These are phyloP conservation scores for Chinchilla lanigera DNA, from an alignment of 2,113 vertebrate species.

Conservation along the genomic window DNA sequence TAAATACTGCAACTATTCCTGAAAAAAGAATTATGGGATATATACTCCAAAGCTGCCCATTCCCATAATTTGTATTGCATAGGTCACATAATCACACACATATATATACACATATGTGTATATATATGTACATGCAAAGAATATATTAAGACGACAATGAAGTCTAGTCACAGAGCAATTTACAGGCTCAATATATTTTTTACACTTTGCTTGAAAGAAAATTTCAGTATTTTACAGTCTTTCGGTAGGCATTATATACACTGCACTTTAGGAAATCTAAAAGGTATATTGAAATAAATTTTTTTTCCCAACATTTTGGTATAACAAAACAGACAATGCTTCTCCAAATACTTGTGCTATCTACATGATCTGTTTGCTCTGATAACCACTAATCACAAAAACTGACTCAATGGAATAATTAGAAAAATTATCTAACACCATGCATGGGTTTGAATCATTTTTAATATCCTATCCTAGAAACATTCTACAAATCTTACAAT, in stretches of 20 bases:
- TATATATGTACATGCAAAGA: slow-evolving; percentile 86
- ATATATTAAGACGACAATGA: slow-evolving; percentile 91
- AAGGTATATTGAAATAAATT: slow-evolving; percentile 89
- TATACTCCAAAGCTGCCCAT: slow-evolving; percentile 86
- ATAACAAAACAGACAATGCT: slow-evolving; percentile 88
- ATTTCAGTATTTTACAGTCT: slow-evolving; percentile 91
- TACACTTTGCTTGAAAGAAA: slow-evolving; percentile 89
- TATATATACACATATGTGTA: slow-evolving; percentile 83
- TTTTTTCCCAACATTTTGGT: slow-evolving; percentile 89
- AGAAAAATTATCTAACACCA: slow-evolving; percentile 87
- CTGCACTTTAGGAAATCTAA: slow-evolving; percentile 91
- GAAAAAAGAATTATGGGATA: slow-evolving; percentile 90
- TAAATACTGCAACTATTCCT: slow-evolving; percentile 93
- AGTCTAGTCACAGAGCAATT: slow-evolving; percentile 90
- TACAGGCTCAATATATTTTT: slow-evolving; percentile 91
- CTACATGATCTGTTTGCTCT: slow-evolving; percentile 87
- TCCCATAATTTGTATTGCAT: slow-evolving; percentile 93
- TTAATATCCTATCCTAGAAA: slow-evolving; percentile 88
- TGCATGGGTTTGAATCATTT: slow-evolving; percentile 88
- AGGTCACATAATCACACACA: slow-evolving; percentile 92
- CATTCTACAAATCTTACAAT: slow-evolving; percentile 88
- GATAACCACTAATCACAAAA: slow-evolving; percentile 87
- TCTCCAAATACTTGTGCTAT: slow-evolving; percentile 89
- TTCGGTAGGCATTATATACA: slow-evolving; percentile 90
- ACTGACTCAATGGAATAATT: slow-evolving; percentile 87